Conservation (phyloP, 1,140 invertebrate genomes). For the Lamellibrachia luymesi region DNA sequence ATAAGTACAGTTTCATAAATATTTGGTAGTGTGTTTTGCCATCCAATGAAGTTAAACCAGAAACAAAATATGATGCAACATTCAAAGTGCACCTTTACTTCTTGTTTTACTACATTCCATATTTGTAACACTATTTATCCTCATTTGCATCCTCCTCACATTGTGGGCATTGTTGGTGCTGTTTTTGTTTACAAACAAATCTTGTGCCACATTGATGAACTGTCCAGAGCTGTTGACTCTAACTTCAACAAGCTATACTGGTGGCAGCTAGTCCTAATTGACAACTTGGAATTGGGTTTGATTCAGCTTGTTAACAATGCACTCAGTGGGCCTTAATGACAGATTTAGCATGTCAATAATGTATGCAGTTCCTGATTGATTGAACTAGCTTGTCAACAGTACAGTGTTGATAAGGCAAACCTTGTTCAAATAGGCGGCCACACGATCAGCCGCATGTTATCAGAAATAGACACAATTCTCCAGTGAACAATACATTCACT, state of each 20-base stretch:
- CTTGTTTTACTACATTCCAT: too few relatives aligned
- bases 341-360: conserved; percentile 5
- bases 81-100: too few relatives aligned
- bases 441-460: neutral
- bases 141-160: too few relatives aligned
- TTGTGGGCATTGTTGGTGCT: too few relatives aligned
- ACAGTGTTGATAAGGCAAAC: neutral
- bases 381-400: neutral
- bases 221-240: neutral
- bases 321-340: neutral
- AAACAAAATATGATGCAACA: too few relatives aligned
- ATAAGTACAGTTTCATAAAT: too few relatives aligned
- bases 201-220: too few relatives aligned
- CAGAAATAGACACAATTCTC: neutral
- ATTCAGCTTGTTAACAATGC: neutral
- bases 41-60: too few relatives aligned
- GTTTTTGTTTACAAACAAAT: too few relatives aligned
- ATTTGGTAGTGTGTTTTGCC: too few relatives aligned
- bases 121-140: too few relatives aligned
- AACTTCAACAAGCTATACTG: neutral
- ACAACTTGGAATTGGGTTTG: neutral
- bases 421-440: neutral
- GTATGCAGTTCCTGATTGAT: neutral
- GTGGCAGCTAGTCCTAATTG: neutral
- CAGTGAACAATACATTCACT: neutral